phyloP scores from a whole-genome alignment of 1,140 invertebrate genomes.

The Sinonovacula constricta region DNA sequence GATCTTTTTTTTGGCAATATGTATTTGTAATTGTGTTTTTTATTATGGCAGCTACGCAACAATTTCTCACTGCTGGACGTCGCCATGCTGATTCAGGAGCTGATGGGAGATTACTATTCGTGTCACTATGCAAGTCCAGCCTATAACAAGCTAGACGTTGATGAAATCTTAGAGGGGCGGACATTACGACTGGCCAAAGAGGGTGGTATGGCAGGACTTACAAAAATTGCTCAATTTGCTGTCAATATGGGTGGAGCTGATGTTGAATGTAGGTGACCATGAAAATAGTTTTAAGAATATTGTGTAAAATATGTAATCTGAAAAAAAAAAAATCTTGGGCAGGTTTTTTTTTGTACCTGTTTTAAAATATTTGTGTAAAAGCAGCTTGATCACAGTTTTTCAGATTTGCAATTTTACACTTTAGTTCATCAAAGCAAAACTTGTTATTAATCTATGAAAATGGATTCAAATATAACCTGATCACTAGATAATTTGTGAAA shows the following conservation, averaged over 20 bases:
- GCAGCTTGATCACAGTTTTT: background rate
- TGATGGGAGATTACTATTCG: conserved; percentile 75
- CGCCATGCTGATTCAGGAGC: conserved; percentile 68
- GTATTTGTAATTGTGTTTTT: no score
- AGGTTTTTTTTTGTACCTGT: no score
- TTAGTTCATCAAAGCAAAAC: conserved; percentile 3
- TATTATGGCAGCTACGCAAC: conserved; percentile 42
- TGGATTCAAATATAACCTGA: no score
- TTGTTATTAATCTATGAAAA: no score
- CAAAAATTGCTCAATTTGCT: background rate
- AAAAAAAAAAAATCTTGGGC: no score
- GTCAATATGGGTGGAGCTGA: background rate
- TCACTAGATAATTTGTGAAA: no score
- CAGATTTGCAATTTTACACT: background rate
- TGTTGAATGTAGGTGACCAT: background rate
- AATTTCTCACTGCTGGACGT: conserved; percentile 66
- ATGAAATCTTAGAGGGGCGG: conserved; percentile 37
- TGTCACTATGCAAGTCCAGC: conserved; percentile 65
- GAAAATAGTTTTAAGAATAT: no score
- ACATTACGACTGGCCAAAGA: conserved; percentile 13
- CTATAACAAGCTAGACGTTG: conserved; percentile 33
- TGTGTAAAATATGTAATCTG: no score
- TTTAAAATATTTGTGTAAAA: no score
- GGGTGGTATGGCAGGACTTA: background rate
- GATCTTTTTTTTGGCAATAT: no score